Percentiles rank a stretch among this genome's conserved stretches.
Evolutionary conservation across 2,113 vertebrate species (phyloP).

Genomic region (Solenodon paradoxus): DNA sequence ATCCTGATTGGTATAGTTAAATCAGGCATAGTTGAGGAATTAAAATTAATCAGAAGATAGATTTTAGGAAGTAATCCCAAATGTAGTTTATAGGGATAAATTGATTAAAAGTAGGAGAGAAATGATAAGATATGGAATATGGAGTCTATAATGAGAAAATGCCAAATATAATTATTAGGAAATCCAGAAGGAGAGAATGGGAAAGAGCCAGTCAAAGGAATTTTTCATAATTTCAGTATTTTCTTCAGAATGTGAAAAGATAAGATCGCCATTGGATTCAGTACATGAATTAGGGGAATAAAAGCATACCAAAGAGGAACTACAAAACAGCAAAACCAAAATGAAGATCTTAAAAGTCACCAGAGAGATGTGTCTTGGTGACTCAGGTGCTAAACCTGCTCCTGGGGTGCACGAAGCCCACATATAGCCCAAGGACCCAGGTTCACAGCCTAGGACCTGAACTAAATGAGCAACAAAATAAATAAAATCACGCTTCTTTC

Average conservation of each 20-base stretch:
- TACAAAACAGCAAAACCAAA: not conserved
- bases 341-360: conserved; percentile 22
- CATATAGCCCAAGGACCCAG: too few relatives aligned
- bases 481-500: too few relatives aligned
- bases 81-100: not conserved
- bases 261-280: not conserved
- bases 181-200: not conserved
- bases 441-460: too few relatives aligned
- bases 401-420: too few relatives aligned
- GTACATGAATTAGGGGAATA: not conserved
- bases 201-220: not conserved
- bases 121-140: not conserved
- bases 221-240: not conserved
- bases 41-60: not conserved
- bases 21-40: not conserved
- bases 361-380: too few relatives aligned
- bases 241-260: conserved; percentile 29
- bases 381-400: too few relatives aligned
- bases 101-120: not conserved
- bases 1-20: not conserved
- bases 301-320: not conserved
- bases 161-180: not conserved
- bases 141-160: not conserved
- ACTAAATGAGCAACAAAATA: too few relatives aligned
- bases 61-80: not conserved